Base-by-base conservation (phyloP, 1,140 invertebrate genomes). In the Tribolium castaneum region DNA sequence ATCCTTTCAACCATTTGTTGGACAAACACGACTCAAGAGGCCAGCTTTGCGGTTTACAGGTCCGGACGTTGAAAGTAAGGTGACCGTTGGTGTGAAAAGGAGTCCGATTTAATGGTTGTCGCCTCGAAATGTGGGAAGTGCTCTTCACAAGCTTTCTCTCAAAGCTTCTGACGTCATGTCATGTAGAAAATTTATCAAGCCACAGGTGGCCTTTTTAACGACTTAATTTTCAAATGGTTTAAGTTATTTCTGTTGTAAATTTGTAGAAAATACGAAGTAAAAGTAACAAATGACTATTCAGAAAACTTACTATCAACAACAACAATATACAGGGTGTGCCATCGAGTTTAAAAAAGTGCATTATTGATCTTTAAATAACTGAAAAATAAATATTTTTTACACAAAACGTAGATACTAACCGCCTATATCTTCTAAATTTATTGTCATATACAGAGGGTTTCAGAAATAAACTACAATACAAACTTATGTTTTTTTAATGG, bases 71-170 rank as follows among this genome's bases (percentile, higher is more conserved):
- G 22, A 62, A 62, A 62, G 59, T 66, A 66, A 66, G 59, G 59
- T 30, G 59, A 35, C 59, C 59, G 30, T 30, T 66, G 25, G 59
- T 59, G 59, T 59, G 59, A 66, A 66, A 66, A 66, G 59, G 59
- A 35, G 25, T 66, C 59, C 34, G 59, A 66, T 66, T 66, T 66
- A 66, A 66, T 66, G 59, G 59, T 66, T 66, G 59, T 66, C 59
- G 59, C 59, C 30, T 66, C 59, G n/a, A 66, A 66, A 66, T 30
- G 59, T 22, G 59, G 59, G 30, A 66, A 66, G 59, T 66, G 59
- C 59, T 35, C 59, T 66, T 30, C 14, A 66, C 25, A 39, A 66
- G 59, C 59, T 66, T 66, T 66, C 59, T 35, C 59, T 59, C 54
- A 59, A 59, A 59, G 54, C 54, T 62, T 62, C 19, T 66, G 59